Evolutionary conservation across 2,113 vertebrate genomes (phyloP), one percentile per base, ranked within the genome.

Genomic region (Phasianus colchicus): DNA sequence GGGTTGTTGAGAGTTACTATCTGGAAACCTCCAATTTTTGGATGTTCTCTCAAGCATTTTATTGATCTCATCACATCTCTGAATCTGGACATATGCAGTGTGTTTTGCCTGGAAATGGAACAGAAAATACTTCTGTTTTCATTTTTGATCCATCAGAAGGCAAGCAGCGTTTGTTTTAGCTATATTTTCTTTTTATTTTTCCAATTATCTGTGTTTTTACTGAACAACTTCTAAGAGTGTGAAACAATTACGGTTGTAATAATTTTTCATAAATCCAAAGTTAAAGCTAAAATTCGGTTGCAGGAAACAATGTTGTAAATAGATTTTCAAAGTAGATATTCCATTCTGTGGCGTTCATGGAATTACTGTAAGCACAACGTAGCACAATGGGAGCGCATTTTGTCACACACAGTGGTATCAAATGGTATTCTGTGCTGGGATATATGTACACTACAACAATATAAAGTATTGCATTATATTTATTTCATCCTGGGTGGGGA

Each of bases 371-470:
- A 90, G 13, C n/a, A 40, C 1, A 1, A 7, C 0, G 0, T 64
- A 72, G 47, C 40, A 43, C 74, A 72, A 6, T 38, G 22, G 22
- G 45, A 87, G 63, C 64, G 17, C 70, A 40, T 83, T 80, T 13
- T 71, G 40, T 76, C 67, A 54, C 48, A 24, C 73, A 72, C 73
- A 95, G 36, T 66, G 50, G 25, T 95, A 84, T 93, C 77, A 83
- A 80, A 80, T 78, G 70, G 38, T 92, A 43, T 72, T 89, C 96
- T 83, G 57, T 90, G 74, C 54, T 82, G 66, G 75, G 79, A 34
- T 83, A 80, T n/a, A 36, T 52, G 50, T 21, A 10, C 36, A 42
- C 52, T 54, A 16, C 27, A 29, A 29, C 52, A 54, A 16, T 54
- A 54, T 27, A 5, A 52, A 52, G 25, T 45, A 92, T 89, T 92